Evolutionary conservation across 2,888 invertebrate genomes (phyloP).

Genomic region (Crocallis elinguaria): DNA sequence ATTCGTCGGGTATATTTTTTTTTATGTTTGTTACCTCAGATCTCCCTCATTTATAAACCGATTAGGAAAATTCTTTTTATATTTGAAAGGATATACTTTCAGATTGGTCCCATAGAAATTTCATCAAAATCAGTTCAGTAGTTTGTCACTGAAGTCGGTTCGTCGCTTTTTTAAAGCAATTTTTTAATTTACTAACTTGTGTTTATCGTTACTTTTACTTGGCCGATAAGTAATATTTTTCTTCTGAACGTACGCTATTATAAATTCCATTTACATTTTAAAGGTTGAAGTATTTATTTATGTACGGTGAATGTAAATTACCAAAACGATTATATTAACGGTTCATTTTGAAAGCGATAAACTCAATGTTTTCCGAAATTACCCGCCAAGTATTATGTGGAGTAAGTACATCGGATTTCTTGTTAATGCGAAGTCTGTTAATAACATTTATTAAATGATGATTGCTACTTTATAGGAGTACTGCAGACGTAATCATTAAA

Average conservation of each 20-base stretch:
- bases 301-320: slow-evolving; percentile 39
- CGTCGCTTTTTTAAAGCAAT: too few species aligned
- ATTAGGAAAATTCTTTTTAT: too few species aligned
- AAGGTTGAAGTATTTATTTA: slow-evolving; percentile 34
- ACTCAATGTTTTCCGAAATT: slow-evolving; percentile 25
- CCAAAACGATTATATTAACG: slow-evolving; percentile 44
- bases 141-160: too few species aligned
- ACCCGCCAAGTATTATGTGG: slow-evolving; percentile 10
- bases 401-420: slow-evolving; percentile 13
- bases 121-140: too few species aligned
- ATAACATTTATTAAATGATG: neutral
- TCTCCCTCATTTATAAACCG: too few species aligned
- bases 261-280: slow-evolving; percentile 31
- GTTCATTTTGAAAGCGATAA: slow-evolving; percentile 30
- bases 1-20: too few species aligned
- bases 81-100: too few species aligned
- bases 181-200: neutral
- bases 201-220: neutral
- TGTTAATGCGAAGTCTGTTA: slow-evolving; percentile 4
- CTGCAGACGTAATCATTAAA: neutral
- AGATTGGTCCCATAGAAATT: too few species aligned
- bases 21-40: too few species aligned
- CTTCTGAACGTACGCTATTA: slow-evolving; percentile 20
- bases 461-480: slow-evolving; percentile 1
- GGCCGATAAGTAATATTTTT: slow-evolving; percentile 15